Evolutionary conservation across 2,888 invertebrate genomes (phyloP).

Genomic region (Cheilosia vulpina): DNA sequence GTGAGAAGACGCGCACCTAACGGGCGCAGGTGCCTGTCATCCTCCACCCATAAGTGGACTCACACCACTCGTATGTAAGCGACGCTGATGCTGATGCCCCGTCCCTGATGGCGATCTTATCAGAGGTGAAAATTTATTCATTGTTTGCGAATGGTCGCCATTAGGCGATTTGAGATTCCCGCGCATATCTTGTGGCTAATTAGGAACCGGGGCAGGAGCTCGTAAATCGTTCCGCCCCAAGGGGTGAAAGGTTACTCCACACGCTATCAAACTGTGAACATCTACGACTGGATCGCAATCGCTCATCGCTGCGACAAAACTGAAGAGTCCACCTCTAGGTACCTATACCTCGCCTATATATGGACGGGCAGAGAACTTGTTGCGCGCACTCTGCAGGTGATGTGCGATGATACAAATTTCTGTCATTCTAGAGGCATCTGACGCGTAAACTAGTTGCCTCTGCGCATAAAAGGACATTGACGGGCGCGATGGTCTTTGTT

Average conservation of each 20-base stretch:
- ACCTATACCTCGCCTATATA: not conserved
- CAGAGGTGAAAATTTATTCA: constrained; percentile 79
- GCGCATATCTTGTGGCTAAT: constrained; percentile 64
- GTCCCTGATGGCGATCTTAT: constrained; percentile 77
- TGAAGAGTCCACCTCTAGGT: not conserved
- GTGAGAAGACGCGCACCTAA: constrained; percentile 69
- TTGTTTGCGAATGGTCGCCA: constrained; percentile 75
- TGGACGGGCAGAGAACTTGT: constrained; percentile 11
- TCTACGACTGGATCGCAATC: constrained; percentile 35
- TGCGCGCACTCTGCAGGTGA: constrained; percentile 60
- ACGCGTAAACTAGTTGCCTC: constrained; percentile 66
- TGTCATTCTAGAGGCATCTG: constrained; percentile 58
- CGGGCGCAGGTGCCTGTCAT: constrained; percentile 55
- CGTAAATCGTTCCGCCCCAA: constrained; percentile 72
- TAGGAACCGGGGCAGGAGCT: constrained; percentile 66
- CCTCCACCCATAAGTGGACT: not conserved
- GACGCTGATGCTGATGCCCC: constrained; percentile 26
- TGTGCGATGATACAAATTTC: constrained; percentile 74
- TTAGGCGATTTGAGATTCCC: constrained; percentile 48
- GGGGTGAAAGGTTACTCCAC: constrained; percentile 73
- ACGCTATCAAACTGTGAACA: constrained; percentile 53
- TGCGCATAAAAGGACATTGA: constrained; percentile 69
- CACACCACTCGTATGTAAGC: constrained; percentile 35
- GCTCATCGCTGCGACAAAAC: constrained; percentile 52
- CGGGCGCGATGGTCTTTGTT: constrained; percentile 48